These are phyloP conservation scores for Chymomyza amoena DNA, from an alignment of 2,888 invertebrate species.

Conservation along the genomic window DNA sequence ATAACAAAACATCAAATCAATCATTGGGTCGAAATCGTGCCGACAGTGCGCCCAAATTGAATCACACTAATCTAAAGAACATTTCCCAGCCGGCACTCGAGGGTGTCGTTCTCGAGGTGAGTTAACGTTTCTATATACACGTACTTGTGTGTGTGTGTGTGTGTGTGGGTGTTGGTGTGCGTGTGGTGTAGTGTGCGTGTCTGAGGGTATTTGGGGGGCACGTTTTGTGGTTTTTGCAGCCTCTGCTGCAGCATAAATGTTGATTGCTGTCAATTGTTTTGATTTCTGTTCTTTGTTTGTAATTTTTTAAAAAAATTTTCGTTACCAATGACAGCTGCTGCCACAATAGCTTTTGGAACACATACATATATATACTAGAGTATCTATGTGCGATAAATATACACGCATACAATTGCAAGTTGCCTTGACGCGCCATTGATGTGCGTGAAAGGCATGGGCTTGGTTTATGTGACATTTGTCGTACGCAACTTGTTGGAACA, in stretches of 20 bases:
- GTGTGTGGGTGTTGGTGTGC: conserved; percentile 1
- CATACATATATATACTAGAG: neutral
- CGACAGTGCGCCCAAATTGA: conserved; percentile 83
- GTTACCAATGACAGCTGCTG: conserved; percentile 46
- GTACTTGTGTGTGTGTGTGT: conserved; percentile 12
- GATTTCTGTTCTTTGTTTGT: conserved; percentile 42
- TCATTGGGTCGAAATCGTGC: conserved; percentile 81
- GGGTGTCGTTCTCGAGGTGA: conserved; percentile 82
- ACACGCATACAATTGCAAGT: neutral
- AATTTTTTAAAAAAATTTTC: conserved; percentile 12
- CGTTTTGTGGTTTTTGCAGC: conserved; percentile 7
- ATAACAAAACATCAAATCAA: conserved; percentile 82
- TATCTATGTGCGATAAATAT: neutral
- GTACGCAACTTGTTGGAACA: neutral
- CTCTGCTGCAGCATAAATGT: conserved; percentile 24
- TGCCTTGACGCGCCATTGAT: neutral
- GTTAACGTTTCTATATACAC: conserved; percentile 33
- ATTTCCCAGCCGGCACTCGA: conserved; percentile 81
- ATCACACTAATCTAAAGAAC: conserved; percentile 80
- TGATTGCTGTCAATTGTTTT: conserved; percentile 76
- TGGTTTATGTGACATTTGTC: neutral
- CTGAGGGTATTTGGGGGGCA: neutral
- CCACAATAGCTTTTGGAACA: conserved; percentile 61
- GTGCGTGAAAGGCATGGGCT: neutral
- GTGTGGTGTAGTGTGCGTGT: neutral